Percentiles rank a stretch among this genome's conserved stretches.
Evolutionary conservation across 1,140 invertebrate species (phyloP).

Genomic region (Ceratitis capitata): DNA sequence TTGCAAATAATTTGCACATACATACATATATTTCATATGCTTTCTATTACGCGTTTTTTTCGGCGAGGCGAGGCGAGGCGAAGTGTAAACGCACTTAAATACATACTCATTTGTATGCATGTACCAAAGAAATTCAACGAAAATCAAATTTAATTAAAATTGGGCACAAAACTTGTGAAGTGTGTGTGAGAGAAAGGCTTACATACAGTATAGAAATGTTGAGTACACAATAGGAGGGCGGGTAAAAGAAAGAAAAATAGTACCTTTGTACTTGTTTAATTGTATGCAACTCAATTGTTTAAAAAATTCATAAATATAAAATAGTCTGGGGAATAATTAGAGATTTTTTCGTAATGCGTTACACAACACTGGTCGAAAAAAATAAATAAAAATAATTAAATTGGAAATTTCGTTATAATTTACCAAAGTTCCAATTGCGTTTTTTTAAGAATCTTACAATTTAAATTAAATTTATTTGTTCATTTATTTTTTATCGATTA

Average conservation of each 20-base stretch:
- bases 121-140: not conserved
- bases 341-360: not conserved
- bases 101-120: not conserved
- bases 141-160: not conserved
- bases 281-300: not conserved
- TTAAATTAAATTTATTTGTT: too few relatives aligned
- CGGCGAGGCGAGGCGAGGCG: too few relatives aligned
- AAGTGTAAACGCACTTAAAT: slow-evolving; percentile 1
- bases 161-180: not conserved
- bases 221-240: not conserved
- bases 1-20: slow-evolving; percentile 36
- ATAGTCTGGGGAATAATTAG: not conserved
- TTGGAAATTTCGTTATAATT: too few relatives aligned
- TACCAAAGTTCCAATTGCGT: too few relatives aligned
- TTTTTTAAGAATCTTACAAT: too few relatives aligned
- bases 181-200: not conserved
- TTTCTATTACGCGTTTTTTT: too few relatives aligned
- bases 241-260: slow-evolving; percentile 1
- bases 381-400: not conserved
- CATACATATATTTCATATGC: not conserved
- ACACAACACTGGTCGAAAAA: not conserved
- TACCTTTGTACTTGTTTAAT: not conserved
- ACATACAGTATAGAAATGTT: not conserved
- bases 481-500: too few relatives aligned
- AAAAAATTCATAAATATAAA: not conserved